Evolutionary conservation across 2,888 invertebrate genomes (phyloP).

Genomic region (Patella ulyssiponensis): DNA sequence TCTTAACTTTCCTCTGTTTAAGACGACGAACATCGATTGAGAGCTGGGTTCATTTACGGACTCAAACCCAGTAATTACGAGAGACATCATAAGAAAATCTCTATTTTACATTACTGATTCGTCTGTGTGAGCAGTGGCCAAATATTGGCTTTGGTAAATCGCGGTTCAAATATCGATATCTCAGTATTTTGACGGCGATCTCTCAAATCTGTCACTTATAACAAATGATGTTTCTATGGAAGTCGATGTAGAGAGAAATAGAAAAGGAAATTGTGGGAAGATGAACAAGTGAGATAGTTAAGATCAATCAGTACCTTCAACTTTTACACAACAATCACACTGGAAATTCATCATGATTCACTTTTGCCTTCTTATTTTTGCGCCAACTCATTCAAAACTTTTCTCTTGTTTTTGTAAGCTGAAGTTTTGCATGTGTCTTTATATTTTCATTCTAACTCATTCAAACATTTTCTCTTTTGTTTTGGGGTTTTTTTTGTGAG

Average conservation of each 20-base stretch:
- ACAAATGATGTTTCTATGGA: slow-evolving; percentile 7
- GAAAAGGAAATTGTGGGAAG: slow-evolving; percentile 6
- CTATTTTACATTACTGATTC: neutral
- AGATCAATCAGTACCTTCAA: slow-evolving; percentile 6
- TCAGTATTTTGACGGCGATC: slow-evolving; percentile 2
- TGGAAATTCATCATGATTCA: no score
- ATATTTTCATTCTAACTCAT: no score
- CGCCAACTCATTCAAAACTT: no score
- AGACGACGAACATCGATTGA: no score
- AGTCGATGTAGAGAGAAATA: neutral
- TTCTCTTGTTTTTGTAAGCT: no score
- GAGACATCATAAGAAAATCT: neutral
- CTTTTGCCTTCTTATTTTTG: no score
- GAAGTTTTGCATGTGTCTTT: no score
- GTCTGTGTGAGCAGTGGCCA: neutral
- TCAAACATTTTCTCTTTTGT: no score
- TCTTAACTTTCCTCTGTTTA: no score
- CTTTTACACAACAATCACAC: neutral
- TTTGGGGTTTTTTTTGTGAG: no score
- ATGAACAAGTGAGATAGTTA: neutral
- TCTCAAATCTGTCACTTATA: slow-evolving; percentile 1
- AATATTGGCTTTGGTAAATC: slow-evolving; percentile 5
- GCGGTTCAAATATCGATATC: slow-evolving; percentile 4
- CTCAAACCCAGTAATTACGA: neutral
- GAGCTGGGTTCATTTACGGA: no score